phyloP scores from a whole-genome alignment of 35 echinoderm and acorn worm genomes.

The Apostichopus japonicus region DNA sequence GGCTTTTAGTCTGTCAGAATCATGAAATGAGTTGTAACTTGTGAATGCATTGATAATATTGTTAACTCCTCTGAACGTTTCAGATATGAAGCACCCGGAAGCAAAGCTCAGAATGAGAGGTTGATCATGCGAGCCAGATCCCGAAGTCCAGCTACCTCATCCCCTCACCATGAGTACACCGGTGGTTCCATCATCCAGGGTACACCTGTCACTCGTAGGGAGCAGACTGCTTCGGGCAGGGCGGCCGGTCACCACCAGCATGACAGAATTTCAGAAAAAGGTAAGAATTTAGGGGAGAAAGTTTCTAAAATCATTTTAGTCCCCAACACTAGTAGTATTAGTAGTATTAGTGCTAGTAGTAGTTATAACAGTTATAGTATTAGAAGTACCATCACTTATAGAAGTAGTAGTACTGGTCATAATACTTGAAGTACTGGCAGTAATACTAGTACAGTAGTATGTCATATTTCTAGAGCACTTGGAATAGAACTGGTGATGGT shows the following conservation, averaged over 20 bases:
- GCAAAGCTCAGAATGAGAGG: constrained; percentile 65
- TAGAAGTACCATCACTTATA: not conserved
- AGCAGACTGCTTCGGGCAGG: not conserved
- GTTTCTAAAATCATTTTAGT: too few relatives aligned
- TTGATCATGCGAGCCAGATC: constrained; percentile 58
- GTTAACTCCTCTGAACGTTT: not conserved
- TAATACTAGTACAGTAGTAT: too few relatives aligned
- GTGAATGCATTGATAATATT: too few relatives aligned
- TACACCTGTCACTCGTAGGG: constrained; percentile 74
- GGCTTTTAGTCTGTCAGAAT: too few relatives aligned
- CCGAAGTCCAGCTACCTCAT: constrained; percentile 62
- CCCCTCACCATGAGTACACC: constrained; percentile 42
- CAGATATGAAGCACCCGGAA: constrained; percentile 58
- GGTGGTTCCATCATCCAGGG: constrained; percentile 94
- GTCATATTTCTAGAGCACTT: too few relatives aligned
- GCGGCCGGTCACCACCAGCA: not conserved
- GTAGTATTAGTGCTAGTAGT: too few relatives aligned
- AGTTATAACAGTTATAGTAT: not conserved
- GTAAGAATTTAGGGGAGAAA: not conserved
- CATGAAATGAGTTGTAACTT: too few relatives aligned
- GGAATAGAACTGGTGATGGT: too few relatives aligned
- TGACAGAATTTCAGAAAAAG: constrained; percentile 32
- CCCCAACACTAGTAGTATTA: too few relatives aligned
- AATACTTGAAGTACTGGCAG: too few relatives aligned
- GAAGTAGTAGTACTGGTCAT: not conserved